phyloP scores from a whole-genome alignment of 2,113 vertebrate genomes.

The Entosphenus tridentatus region DNA sequence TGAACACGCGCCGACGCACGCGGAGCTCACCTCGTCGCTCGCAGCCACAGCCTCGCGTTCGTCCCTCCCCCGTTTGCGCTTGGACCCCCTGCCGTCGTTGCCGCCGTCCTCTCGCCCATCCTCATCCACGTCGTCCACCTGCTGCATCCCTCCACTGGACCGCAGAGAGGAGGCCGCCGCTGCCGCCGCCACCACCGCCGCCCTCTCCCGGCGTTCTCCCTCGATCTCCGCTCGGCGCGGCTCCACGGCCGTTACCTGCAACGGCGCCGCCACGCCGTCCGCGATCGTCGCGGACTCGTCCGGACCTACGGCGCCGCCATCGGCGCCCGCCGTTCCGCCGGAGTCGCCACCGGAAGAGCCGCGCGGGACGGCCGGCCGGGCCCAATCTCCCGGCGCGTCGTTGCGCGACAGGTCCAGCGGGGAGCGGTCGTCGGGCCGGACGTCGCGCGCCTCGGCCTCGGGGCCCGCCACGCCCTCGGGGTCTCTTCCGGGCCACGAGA shows the following conservation, averaged over 20 bases:
- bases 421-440: background rate
- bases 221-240: constrained; percentile 10
- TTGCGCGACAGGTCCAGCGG: background rate
- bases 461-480: constrained; percentile 14
- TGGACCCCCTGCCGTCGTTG: constrained; percentile 10
- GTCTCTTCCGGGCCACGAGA: background rate
- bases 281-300: constrained; percentile 13
- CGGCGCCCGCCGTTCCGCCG: constrained; percentile 25
- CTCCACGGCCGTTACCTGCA: constrained; percentile 10
- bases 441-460: constrained; percentile 10
- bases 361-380: constrained; percentile 14
- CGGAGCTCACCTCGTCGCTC: background rate
- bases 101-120: constrained; percentile 7
- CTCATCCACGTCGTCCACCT: constrained; percentile 10
- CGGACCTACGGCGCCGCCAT: constrained; percentile 15
- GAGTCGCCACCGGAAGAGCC: constrained; percentile 16
- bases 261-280: constrained; percentile 8
- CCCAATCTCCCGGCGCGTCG: background rate
- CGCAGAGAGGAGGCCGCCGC: background rate
- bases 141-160: too few relatives aligned
- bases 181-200: background rate
- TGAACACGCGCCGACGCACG: background rate
- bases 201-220: constrained; percentile 6
- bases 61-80: constrained; percentile 13
- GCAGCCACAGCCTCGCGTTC: background rate